Percentiles rank a stretch among this genome's conserved stretches.
phyloP scores from a whole-genome alignment of 2,888 invertebrate genomes.

The Pasiphila rectangulata region DNA sequence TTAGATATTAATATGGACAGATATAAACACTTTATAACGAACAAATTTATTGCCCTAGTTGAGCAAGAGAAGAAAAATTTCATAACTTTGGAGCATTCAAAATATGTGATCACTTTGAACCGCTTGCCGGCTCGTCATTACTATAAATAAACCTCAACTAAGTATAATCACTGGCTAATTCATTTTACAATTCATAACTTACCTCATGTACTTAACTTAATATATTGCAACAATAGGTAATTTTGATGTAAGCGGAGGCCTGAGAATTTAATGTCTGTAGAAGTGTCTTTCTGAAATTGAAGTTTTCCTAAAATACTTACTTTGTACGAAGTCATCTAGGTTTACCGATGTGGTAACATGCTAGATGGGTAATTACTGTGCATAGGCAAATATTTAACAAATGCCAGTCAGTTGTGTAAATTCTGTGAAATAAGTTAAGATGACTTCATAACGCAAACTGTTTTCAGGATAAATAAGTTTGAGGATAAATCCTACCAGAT shows the following conservation, averaged over 20 bases:
- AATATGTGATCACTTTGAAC: conserved; percentile 18
- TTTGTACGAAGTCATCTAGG: conserved; percentile 24
- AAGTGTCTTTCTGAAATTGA: conserved; percentile 3
- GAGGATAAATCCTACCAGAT: background rate
- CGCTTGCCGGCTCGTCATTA: conserved; percentile 12
- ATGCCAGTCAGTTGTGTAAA: conserved; percentile 33
- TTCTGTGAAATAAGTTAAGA: conserved; percentile 26
- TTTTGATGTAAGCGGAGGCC: too few species aligned
- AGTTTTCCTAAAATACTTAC: background rate
- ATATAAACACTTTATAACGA: conserved; percentile 40
- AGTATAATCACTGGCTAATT: conserved; percentile 1
- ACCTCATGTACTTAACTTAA: background rate
- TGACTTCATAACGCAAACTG: conserved; percentile 20
- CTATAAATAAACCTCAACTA: conserved; percentile 3
- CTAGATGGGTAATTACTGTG: conserved; percentile 28
- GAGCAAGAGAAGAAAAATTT: conserved; percentile 26
- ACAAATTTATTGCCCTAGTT: conserved; percentile 35
- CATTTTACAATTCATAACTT: conserved; percentile 7
- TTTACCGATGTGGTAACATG: conserved; percentile 35
- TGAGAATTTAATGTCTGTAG: background rate
- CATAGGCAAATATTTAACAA: conserved; percentile 25
- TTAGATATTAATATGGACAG: conserved; percentile 38
- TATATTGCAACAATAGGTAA: conserved; percentile 5
- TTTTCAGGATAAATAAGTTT: background rate
- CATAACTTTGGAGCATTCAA: conserved; percentile 12